Conservation (phyloP, 2,888 invertebrate genomes). For the Tenthredo scrophulariae region DNA sequence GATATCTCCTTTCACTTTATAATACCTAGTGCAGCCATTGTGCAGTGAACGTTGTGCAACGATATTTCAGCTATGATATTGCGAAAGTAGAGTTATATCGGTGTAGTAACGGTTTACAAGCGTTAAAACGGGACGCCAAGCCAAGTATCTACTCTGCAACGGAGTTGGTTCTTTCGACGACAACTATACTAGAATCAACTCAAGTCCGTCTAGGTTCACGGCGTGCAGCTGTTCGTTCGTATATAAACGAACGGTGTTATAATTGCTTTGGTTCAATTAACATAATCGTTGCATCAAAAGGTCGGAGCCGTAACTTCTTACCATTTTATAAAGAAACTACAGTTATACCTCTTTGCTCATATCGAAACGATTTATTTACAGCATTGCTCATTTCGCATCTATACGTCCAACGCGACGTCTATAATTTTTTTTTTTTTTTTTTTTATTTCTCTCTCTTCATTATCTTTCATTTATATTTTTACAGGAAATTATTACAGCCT, state of each 20-base stretch:
- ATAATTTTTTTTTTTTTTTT: neutral
- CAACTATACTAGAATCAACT: conserved; percentile 25
- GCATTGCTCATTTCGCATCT: neutral
- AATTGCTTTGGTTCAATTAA: conserved; percentile 43
- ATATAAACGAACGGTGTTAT: conserved; percentile 25
- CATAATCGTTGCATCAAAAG: conserved; percentile 30
- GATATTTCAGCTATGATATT: conserved; percentile 68
- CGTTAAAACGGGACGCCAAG: conserved; percentile 35
- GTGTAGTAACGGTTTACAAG: conserved; percentile 31
- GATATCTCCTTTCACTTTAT: conserved; percentile 55
- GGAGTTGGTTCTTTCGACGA: neutral
- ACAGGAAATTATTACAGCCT: neutral
- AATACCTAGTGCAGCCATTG: conserved; percentile 58
- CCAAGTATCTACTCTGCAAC: neutral
- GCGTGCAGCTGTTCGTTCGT: conserved; percentile 31
- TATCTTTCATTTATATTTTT: neutral
- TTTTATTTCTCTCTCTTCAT: neutral
- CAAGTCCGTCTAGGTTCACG: conserved; percentile 21
- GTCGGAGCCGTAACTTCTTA: neutral
- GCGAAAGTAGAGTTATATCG: conserved; percentile 59
- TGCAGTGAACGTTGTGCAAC: conserved; percentile 69
- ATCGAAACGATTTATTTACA: neutral
- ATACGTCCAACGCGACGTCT: neutral
- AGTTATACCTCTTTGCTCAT: neutral
- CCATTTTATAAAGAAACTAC: neutral